phyloP scores from a whole-genome alignment of 2,888 invertebrate species.

The Cotesia congregata region DNA sequence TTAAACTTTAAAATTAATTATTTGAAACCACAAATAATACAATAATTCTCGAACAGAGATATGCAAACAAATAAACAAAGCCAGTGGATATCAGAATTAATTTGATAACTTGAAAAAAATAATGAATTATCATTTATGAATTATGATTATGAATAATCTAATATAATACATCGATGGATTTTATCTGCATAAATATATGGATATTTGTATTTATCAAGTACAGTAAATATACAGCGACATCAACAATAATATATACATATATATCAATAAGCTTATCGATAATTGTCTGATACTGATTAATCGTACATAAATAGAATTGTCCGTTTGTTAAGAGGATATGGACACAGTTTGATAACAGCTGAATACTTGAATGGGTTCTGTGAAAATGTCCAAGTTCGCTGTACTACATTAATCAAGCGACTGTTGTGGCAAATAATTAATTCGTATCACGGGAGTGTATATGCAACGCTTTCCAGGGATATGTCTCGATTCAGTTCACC shows the following conservation, averaged over 20 bases:
- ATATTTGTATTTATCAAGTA: not conserved
- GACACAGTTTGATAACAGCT: not conserved
- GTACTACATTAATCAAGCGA: slow-evolving; percentile 36
- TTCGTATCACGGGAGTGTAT: slow-evolving; percentile 35
- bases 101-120: not conserved
- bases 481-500: slow-evolving; percentile 31
- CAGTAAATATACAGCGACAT: not conserved
- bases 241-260: not conserved
- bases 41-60: no score
- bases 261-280: slow-evolving; percentile 9
- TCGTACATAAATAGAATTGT: not conserved
- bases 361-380: slow-evolving; percentile 22
- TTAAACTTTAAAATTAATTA: no score
- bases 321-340: not conserved
- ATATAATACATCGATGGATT: not conserved
- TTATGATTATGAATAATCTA: not conserved
- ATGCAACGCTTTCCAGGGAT: slow-evolving; percentile 16
- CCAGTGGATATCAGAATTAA: no score
- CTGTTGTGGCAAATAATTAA: slow-evolving; percentile 39
- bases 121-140: not conserved
- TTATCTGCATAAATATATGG: not conserved
- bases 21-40: no score
- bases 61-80: no score
- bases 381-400: slow-evolving; percentile 25
- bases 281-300: slow-evolving; percentile 18